phyloP scores from a whole-genome alignment of 2,797 vertebrate genomes.

The Psittacula derbiana region DNA sequence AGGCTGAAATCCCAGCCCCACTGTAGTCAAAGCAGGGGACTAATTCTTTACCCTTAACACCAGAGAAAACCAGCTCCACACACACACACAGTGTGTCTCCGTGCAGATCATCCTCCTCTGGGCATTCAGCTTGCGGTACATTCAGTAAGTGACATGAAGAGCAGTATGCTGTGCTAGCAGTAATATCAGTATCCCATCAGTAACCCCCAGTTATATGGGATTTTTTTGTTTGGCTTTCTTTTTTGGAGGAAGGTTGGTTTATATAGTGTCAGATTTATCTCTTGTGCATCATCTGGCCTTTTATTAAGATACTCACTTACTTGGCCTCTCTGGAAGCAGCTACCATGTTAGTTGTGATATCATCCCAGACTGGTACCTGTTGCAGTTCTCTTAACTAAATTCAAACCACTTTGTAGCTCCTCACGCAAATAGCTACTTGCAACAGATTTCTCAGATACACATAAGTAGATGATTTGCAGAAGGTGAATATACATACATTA shows the following conservation, averaged over 20 bases:
- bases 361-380: not conserved
- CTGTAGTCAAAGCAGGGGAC: not conserved
- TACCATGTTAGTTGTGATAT: not conserved
- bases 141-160: not conserved
- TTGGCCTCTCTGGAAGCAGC: not conserved
- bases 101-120: not conserved
- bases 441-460: not conserved
- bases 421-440: not conserved
- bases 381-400: not conserved
- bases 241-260: not conserved
- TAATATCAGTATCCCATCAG: not conserved
- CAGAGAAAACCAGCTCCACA: not conserved
- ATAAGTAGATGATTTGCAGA: not conserved
- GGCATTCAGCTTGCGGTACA: not conserved
- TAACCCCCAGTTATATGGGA: no score
- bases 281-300: not conserved
- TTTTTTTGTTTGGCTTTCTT: not conserved
- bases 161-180: not conserved
- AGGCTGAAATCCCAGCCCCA: not conserved
- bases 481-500: fast-evolving
- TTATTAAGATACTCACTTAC: not conserved
- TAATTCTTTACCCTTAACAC: not conserved
- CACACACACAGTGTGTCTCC: not conserved
- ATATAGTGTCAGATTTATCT: not conserved
- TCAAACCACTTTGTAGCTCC: not conserved